A percentile compares a stretch with the other conserved stretches of the same genome.
These are phyloP conservation scores for Mustelus asterias DNA, from an alignment of 2,113 vertebrate genomes.

Conservation along the genomic window DNA sequence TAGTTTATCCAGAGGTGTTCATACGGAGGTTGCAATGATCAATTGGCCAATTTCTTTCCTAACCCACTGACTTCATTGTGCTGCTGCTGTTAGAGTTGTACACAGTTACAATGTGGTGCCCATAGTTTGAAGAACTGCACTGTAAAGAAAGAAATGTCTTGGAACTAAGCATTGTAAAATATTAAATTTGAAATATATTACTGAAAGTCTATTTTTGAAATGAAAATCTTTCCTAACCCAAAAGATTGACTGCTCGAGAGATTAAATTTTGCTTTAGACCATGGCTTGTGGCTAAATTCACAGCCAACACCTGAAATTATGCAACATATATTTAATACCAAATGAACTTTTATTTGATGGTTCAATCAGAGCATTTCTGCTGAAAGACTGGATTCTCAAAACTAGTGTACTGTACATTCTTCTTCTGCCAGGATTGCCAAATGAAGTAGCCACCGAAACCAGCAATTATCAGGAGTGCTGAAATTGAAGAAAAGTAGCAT, in stretches of 20 bases:
- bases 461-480: conserved; percentile 77
- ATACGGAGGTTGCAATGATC: background rate
- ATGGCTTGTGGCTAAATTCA: background rate
- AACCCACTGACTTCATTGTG: background rate
- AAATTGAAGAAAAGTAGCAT: background rate
- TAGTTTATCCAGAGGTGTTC: no score
- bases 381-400: conserved; percentile 89
- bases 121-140: no score
- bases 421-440: conserved; percentile 95
- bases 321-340: background rate
- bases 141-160: no score
- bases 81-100: no score
- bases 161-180: no score
- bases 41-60: background rate
- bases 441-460: conserved; percentile 74
- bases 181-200: no score
- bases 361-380: background rate
- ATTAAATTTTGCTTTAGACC: background rate
- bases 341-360: background rate
- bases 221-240: no score
- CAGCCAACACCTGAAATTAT: background rate
- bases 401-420: conserved; percentile 97
- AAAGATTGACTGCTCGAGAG: no score
- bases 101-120: no score
- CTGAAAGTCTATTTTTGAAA: no score